phyloP scores from a whole-genome alignment of 2,888 invertebrate genomes.

The Microctonus hyperodae region DNA sequence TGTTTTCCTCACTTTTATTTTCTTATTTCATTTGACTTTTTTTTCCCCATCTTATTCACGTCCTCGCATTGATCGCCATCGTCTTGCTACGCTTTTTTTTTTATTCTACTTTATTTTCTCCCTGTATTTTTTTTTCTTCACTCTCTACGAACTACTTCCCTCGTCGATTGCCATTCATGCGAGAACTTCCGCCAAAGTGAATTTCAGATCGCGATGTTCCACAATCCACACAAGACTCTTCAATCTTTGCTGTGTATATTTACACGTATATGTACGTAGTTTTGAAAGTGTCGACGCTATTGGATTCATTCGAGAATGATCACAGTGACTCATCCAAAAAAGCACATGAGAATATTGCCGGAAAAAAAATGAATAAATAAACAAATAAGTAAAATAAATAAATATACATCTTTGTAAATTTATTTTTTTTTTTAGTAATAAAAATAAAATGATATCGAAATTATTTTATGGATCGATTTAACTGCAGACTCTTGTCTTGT shows the following conservation, averaged over 20 bases:
- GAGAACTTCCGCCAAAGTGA: constrained; percentile 52
- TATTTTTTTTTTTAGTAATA: background rate
- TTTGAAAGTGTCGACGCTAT: constrained; percentile 9
- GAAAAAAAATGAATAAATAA: background rate
- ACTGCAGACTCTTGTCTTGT: background rate
- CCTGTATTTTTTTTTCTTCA: constrained; percentile 24
- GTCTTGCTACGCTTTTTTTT: constrained; percentile 32
- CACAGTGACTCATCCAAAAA: background rate
- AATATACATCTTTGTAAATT: background rate
- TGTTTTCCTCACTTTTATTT: constrained; percentile 11
- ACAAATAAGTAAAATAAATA: background rate
- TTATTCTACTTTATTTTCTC: constrained; percentile 16
- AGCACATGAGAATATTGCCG: background rate
- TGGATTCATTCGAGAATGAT: constrained; percentile 1
- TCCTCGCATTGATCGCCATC: constrained; percentile 37
- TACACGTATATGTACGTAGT: constrained; percentile 30
- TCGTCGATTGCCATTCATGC: constrained; percentile 51
- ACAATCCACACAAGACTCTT: constrained; percentile 18
- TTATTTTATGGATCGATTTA: background rate
- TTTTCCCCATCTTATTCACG: constrained; percentile 21
- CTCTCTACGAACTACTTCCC: constrained; percentile 36
- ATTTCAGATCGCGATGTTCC: constrained; percentile 42
- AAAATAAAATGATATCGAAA: background rate
- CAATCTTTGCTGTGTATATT: constrained; percentile 3
- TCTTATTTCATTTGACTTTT: constrained; percentile 19